Percentiles rank a stretch among this genome's conserved stretches.
These are phyloP conservation scores for Entomyzon cyanotis DNA, from an alignment of 2,113 vertebrate genomes.

Conservation along the genomic window DNA sequence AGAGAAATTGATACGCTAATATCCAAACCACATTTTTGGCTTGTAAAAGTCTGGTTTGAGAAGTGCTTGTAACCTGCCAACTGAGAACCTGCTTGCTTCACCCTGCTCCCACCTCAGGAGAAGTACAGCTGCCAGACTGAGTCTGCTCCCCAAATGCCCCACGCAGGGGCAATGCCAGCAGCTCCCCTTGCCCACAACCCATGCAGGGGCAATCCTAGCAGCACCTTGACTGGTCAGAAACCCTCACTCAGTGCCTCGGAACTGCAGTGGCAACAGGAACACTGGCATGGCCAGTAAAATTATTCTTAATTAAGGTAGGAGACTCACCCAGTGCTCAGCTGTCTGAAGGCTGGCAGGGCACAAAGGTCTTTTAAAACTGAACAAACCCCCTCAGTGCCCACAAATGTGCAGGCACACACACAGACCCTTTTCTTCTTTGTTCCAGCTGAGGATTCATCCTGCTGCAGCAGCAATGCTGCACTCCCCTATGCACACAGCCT, in stretches of 20 bases:
- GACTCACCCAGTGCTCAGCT: not conserved
- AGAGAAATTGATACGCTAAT: not conserved
- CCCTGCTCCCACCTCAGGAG: not conserved
- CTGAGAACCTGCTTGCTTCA: not conserved
- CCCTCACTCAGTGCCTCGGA: not conserved
- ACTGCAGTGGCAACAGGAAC: not conserved
- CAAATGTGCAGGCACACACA: not conserved
- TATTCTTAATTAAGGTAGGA: not conserved
- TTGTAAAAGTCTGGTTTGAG: not conserved
- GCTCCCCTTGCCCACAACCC: not conserved
- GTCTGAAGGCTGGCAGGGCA: not conserved
- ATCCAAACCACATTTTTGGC: not conserved
- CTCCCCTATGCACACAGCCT: not conserved
- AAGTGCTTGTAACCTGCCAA: not conserved
- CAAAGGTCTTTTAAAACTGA: slow-evolving; percentile 9
- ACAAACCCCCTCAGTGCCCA: slow-evolving; percentile 17
- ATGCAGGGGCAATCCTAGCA: not conserved
- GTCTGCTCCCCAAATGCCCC: not conserved
- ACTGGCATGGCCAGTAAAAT: not conserved
- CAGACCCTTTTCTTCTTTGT: slow-evolving; percentile 2
- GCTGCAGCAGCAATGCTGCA: not conserved
- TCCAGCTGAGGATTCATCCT: not conserved
- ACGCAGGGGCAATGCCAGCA: not conserved
- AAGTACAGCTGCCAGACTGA: not conserved
- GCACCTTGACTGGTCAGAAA: not conserved